A percentile compares a stretch with the other conserved stretches of the same genome.
Evolutionary conservation across 2,113 vertebrate genomes (phyloP).

Genomic region (Micronycteris hirsuta): DNA sequence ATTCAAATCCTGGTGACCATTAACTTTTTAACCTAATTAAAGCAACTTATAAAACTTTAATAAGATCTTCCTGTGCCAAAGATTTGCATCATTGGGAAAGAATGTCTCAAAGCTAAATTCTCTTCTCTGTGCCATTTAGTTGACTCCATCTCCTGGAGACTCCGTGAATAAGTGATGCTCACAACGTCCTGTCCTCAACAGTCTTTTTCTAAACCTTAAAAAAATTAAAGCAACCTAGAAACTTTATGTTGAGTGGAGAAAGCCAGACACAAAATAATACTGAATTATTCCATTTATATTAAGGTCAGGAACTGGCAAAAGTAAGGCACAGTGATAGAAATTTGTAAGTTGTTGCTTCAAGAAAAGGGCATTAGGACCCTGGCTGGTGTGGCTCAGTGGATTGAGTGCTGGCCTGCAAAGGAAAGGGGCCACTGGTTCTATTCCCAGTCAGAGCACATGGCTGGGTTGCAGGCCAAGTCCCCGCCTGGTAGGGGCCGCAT

Average conservation of each 20-base stretch:
- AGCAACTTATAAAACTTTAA: conserved; percentile 12
- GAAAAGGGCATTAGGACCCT: neutral
- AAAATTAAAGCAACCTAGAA: neutral
- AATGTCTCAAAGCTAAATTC: neutral
- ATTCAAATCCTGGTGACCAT: neutral
- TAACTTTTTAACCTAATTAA: conserved; percentile 39
- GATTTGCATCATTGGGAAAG: neutral
- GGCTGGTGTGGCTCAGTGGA: too few relatives aligned
- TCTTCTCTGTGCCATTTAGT: neutral
- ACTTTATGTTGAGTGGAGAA: neutral
- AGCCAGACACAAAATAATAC: neutral
- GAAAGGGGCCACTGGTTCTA: too few relatives aligned
- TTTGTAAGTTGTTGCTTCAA: neutral
- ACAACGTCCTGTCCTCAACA: neutral
- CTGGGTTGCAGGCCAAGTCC: too few relatives aligned
- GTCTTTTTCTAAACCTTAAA: neutral
- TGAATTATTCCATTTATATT: conserved; percentile 9
- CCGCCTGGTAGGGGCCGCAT: too few relatives aligned
- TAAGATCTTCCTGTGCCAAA: neutral
- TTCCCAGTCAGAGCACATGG: too few relatives aligned
- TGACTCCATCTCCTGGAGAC: neutral
- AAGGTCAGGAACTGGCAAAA: neutral
- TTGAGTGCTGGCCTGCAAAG: too few relatives aligned
- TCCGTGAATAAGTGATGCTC: neutral
- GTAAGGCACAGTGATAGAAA: neutral